Conservation (phyloP, 2,888 invertebrate genomes). For the Schizotus pectinicornis region DNA sequence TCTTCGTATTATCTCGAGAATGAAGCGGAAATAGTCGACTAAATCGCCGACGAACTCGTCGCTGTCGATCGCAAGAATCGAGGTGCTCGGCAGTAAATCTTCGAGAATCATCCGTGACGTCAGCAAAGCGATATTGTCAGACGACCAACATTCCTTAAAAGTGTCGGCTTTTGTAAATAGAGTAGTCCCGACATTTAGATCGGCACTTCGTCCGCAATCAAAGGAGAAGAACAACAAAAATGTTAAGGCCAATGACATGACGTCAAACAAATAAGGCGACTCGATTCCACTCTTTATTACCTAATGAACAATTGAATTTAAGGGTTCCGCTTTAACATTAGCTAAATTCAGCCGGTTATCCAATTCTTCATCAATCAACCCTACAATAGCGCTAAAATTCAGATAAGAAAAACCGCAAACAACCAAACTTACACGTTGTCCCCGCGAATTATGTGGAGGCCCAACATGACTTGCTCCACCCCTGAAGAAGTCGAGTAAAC, state of each 20-base stretch:
- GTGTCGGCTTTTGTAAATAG: conserved; percentile 52
- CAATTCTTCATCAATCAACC: conserved; percentile 82
- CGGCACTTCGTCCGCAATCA: not conserved
- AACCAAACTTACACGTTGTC: conserved; percentile 85
- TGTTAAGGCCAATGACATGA: not conserved
- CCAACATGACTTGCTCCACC: conserved; percentile 94
- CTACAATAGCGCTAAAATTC: conserved; percentile 74
- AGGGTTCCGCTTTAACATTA: conserved; percentile 82
- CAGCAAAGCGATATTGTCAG: conserved; percentile 53
- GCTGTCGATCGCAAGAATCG: conserved; percentile 45
- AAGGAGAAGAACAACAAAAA: not conserved
- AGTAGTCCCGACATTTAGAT: conserved; percentile 49
- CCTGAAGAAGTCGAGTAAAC: conserved; percentile 94
- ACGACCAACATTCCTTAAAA: conserved; percentile 53
- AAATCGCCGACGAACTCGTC: conserved; percentile 51
- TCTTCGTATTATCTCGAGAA: conserved; percentile 46
- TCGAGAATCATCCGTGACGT: conserved; percentile 54
- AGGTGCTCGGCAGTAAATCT: conserved; percentile 50
- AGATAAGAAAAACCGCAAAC: not conserved
- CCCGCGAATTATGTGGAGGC: conserved; percentile 96
- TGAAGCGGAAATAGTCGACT: conserved; percentile 52
- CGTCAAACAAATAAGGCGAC: not conserved
- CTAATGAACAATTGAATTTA: conserved; percentile 81
- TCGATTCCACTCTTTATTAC: not conserved
- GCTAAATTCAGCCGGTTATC: conserved; percentile 81